Conservation (phyloP, 1,140 invertebrate genomes). For the Tribolium castaneum region DNA sequence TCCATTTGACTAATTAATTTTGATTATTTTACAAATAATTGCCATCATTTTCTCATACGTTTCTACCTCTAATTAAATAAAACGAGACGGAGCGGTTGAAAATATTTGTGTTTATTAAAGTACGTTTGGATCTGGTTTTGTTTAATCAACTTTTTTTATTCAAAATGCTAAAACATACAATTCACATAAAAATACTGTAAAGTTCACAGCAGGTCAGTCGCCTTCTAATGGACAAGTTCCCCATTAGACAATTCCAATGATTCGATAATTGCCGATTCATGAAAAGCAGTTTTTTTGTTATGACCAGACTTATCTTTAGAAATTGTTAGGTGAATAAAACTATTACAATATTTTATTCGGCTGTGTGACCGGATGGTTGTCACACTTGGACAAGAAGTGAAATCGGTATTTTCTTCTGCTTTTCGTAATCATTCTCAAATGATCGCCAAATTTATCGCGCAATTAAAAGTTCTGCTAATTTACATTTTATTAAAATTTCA, state of each 20-base stretch:
- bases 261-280: constrained; percentile 50
- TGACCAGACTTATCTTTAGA: constrained; percentile 30
- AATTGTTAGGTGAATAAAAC: constrained; percentile 39
- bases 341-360: constrained; percentile 40
- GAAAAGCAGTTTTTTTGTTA: constrained; percentile 47
- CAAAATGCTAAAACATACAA: constrained; percentile 45
- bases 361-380: not conserved
- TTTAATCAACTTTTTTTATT: constrained; percentile 46
- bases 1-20: constrained; percentile 42
- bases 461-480: constrained; percentile 32
- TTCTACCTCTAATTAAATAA: constrained; percentile 33
- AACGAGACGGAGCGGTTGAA: not conserved
- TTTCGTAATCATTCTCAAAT: not conserved
- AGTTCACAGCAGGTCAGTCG: constrained; percentile 51
- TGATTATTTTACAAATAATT: constrained; percentile 38
- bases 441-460: not conserved
- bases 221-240: constrained; percentile 50
- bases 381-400: not conserved
- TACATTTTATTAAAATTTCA: constrained; percentile 30
- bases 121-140: constrained; percentile 38
- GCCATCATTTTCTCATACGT: constrained; percentile 38
- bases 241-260: constrained; percentile 49
- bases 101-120: constrained; percentile 39
- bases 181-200: constrained; percentile 49
- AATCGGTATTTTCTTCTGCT: not conserved